Conservation (phyloP, 2,797 vertebrate genomes). For the Pseudomugil tenellus region DNA sequence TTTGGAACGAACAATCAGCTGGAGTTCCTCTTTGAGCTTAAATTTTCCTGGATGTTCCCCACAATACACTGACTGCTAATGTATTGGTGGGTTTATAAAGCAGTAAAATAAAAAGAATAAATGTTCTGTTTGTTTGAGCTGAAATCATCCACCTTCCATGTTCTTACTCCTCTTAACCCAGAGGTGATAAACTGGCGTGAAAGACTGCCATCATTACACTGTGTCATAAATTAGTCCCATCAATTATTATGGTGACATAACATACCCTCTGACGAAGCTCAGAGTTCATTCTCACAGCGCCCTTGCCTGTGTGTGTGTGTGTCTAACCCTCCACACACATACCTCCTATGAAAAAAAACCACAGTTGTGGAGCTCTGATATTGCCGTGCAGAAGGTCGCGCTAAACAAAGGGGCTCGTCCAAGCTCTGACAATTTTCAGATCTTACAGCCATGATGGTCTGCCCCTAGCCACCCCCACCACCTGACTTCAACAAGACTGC, state of each 20-base stretch:
- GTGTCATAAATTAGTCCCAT: slow-evolving; percentile 65
- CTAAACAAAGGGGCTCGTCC: slow-evolving; percentile 28
- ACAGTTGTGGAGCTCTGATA: slow-evolving; percentile 55
- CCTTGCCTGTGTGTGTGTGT: slow-evolving; percentile 43
- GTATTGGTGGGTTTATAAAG: slow-evolving; percentile 37
- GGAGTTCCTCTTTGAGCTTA: slow-evolving; percentile 38
- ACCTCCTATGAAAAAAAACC: slow-evolving; percentile 26
- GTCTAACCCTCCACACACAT: neutral
- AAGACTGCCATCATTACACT: slow-evolving; percentile 46
- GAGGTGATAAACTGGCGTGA: slow-evolving; percentile 52
- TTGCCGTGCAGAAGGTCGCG: slow-evolving; percentile 56
- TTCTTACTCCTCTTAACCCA: slow-evolving; percentile 25
- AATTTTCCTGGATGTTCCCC: slow-evolving; percentile 30
- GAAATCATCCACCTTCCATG: neutral
- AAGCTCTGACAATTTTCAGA: slow-evolving; percentile 18
- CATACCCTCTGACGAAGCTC: slow-evolving; percentile 40
- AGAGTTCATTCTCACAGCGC: slow-evolving; percentile 33
- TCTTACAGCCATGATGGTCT: slow-evolving; percentile 21
- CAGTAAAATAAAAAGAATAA: slow-evolving; percentile 1
- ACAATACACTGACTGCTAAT: slow-evolving; percentile 50
- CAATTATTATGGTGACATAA: slow-evolving; percentile 57
- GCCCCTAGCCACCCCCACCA: neutral
- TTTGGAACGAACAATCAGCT: slow-evolving; percentile 54
- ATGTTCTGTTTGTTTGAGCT: neutral
- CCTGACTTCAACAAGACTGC: slow-evolving; percentile 31